phyloP scores from a whole-genome alignment of 2,888 invertebrate species.

The Marronus borbonicus region DNA sequence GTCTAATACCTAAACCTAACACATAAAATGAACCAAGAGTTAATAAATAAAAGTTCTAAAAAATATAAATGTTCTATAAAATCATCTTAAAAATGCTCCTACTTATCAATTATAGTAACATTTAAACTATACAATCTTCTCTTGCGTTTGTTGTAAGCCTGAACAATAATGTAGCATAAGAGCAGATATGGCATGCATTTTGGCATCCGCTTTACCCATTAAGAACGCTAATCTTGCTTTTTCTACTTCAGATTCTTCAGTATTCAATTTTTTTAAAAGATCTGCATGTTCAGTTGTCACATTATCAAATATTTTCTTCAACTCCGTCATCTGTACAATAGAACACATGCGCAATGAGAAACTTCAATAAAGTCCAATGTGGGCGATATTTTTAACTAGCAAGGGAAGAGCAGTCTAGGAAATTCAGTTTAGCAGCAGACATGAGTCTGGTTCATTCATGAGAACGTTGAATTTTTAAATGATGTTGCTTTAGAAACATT shows the following conservation, averaged over 20 bases:
- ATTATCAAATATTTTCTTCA: conserved; percentile 83
- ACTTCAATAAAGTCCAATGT: background rate
- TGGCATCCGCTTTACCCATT: conserved; percentile 82
- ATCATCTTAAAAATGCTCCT: conserved; percentile 29
- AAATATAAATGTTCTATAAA: conserved; percentile 23
- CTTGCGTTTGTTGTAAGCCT: conserved; percentile 85
- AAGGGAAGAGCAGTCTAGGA: too few species aligned
- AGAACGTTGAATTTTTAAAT: too few species aligned
- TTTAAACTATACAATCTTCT: conserved; percentile 65
- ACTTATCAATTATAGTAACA: conserved; percentile 31
- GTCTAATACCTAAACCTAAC: conserved; percentile 17
- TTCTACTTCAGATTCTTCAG: conserved; percentile 68
- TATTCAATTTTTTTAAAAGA: conserved; percentile 70
- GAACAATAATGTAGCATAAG: conserved; percentile 96
- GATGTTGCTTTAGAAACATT: too few species aligned
- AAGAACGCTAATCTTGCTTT: conserved; percentile 71
- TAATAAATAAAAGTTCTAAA: conserved; percentile 21
- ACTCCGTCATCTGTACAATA: conserved; percentile 77
- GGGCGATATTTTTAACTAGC: too few species aligned
- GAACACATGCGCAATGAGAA: background rate
- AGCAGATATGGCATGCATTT: conserved; percentile 92
- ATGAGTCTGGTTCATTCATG: too few species aligned
- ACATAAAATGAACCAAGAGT: conserved; percentile 19
- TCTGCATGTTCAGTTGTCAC: conserved; percentile 77
- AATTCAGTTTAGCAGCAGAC: too few species aligned